Evolutionary conservation across 2,113 vertebrate genomes (phyloP).

Genomic region (Riparia riparia): DNA sequence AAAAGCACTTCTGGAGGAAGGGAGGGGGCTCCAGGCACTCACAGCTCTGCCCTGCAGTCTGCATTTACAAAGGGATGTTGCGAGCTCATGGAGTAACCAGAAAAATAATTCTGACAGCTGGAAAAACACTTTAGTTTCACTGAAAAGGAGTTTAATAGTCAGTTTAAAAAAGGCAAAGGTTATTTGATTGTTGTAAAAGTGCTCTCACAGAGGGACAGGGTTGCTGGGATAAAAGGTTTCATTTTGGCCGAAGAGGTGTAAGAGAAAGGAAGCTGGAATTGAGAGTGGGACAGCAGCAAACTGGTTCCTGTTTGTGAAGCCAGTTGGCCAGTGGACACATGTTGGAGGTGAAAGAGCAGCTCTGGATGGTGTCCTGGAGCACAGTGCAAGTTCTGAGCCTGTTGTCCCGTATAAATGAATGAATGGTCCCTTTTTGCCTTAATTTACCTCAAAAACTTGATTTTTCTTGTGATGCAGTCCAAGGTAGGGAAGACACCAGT

Average conservation of each 20-base stretch:
- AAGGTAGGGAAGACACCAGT: background rate
- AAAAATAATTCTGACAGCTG: slow-evolving; percentile 46
- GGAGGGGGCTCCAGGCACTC: slow-evolving; percentile 10
- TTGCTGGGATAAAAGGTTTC: background rate
- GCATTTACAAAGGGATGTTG: slow-evolving; percentile 35
- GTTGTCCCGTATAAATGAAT: background rate
- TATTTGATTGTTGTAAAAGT: background rate
- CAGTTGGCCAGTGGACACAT: background rate
- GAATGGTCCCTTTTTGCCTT: background rate
- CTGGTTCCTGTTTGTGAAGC: background rate
- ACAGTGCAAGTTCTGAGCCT: background rate
- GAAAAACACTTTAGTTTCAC: slow-evolving; percentile 25
- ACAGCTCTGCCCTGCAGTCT: background rate
- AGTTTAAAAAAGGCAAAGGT: background rate
- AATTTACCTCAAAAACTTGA: background rate
- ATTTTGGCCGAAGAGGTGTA: background rate
- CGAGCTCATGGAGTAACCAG: background rate
- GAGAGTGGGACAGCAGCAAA: background rate
- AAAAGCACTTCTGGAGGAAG: slow-evolving; percentile 48
- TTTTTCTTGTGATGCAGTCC: background rate
- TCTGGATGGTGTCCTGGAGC: background rate
- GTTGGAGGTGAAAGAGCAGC: background rate
- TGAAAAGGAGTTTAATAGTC: background rate
- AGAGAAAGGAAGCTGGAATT: background rate
- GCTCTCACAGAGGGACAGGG: background rate